Conservation (phyloP, 2,113 vertebrate species). For the Bubo scandiacus region DNA sequence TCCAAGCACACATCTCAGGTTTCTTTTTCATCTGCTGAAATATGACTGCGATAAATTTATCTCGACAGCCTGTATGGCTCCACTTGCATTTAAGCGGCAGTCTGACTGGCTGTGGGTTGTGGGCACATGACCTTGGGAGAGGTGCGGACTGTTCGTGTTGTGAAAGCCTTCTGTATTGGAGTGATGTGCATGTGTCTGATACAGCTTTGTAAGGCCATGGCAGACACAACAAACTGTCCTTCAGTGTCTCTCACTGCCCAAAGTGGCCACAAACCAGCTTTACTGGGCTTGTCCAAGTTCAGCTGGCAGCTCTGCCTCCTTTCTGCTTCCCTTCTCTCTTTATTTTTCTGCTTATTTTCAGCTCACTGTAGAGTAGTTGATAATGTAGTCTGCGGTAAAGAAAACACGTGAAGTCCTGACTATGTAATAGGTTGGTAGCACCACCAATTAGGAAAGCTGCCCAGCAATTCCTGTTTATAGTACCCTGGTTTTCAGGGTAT, state of each 20-base stretch:
- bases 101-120: conserved; percentile 9
- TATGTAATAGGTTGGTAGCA: neutral
- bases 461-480: neutral
- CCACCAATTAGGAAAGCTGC: neutral
- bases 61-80: neutral
- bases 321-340: neutral
- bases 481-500: neutral
- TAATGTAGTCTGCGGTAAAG: neutral
- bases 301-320: neutral
- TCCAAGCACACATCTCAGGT: conserved; percentile 8
- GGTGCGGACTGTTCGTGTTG: neutral
- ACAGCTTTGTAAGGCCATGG: neutral
- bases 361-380: neutral
- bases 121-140: conserved; percentile 30
- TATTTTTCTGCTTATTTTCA: neutral
- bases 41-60: conserved; percentile 42
- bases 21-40: conserved; percentile 45
- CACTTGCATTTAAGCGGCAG: neutral
- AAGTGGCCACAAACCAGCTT: neutral
- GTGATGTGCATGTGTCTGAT: accelerated
- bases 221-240: neutral
- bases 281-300: neutral
- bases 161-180: neutral
- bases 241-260: neutral
- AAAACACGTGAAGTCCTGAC: neutral